These are phyloP conservation scores for Lepidurus couesii DNA, from an alignment of 1,140 invertebrate species.

Conservation along the genomic window DNA sequence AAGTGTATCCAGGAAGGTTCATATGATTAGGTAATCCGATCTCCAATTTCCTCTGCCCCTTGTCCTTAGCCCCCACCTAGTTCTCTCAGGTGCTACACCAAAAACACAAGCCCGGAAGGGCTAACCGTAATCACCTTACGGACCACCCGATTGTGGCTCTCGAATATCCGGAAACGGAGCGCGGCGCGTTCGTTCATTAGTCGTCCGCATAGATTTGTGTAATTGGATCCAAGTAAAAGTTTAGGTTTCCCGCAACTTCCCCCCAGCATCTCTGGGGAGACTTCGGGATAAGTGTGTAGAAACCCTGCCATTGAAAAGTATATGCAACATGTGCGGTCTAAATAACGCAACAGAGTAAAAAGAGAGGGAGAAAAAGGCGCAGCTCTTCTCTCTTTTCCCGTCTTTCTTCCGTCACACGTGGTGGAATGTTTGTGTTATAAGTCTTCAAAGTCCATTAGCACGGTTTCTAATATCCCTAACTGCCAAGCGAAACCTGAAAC, in stretches of 20 bases:
- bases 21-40: conserved; percentile 5
- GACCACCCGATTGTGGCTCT: not conserved
- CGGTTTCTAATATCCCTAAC: not conserved
- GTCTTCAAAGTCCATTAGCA: not conserved
- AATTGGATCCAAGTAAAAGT: not conserved
- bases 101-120: not conserved
- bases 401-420: not conserved
- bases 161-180: not conserved
- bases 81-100: not conserved
- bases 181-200: not conserved
- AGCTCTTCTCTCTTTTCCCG: not conserved
- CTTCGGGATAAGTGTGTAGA: too few relatives aligned
- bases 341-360: too few relatives aligned
- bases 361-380: too few relatives aligned
- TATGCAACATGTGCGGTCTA: too few relatives aligned
- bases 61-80: not conserved
- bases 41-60: not conserved
- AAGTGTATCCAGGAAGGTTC: not conserved
- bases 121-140: not conserved
- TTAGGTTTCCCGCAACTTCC: not conserved
- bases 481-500: conserved; percentile 9
- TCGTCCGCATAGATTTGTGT: not conserved
- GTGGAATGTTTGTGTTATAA: not conserved
- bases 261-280: not conserved
- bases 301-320: too few relatives aligned